Conservation (phyloP, 1,140 invertebrate genomes). For the Bombus polaris region DNA sequence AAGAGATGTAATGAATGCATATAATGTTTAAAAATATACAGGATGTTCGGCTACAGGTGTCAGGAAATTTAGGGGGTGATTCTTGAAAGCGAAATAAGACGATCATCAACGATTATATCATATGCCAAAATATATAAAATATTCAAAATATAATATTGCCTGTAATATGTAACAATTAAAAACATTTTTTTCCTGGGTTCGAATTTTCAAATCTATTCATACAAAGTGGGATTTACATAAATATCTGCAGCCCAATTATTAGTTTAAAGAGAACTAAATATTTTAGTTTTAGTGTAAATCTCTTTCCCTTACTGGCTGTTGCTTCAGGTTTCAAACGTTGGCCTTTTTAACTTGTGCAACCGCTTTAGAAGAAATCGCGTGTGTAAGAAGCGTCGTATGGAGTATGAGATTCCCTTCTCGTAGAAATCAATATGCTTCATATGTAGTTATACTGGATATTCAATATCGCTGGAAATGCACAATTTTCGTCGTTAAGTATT, state of each 20-base stretch:
- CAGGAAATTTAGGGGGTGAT: too few relatives aligned
- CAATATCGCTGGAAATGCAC: neutral
- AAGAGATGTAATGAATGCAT: neutral
- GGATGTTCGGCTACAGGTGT: neutral
- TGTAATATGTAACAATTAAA: neutral
- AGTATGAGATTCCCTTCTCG: neutral
- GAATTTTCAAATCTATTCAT: neutral
- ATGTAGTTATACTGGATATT: neutral
- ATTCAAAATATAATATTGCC: neutral
- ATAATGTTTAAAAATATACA: neutral
- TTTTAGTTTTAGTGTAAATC: neutral
- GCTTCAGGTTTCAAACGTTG: neutral
- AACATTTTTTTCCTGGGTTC: neutral
- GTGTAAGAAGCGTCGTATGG: neutral
- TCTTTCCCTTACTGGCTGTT: neutral
- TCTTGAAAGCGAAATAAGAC: too few relatives aligned
- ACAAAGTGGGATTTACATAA: neutral
- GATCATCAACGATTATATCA: neutral
- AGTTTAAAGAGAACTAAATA: neutral
- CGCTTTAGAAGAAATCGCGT: neutral
- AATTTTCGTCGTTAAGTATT: neutral
- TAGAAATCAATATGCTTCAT: neutral
- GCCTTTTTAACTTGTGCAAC: neutral
- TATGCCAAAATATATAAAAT: neutral
- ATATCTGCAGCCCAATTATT: neutral